These are phyloP conservation scores for Dysidea cf. avara DNA, from an alignment of 37 sponge, comb jelly and placozoan species.

Conservation along the genomic window DNA sequence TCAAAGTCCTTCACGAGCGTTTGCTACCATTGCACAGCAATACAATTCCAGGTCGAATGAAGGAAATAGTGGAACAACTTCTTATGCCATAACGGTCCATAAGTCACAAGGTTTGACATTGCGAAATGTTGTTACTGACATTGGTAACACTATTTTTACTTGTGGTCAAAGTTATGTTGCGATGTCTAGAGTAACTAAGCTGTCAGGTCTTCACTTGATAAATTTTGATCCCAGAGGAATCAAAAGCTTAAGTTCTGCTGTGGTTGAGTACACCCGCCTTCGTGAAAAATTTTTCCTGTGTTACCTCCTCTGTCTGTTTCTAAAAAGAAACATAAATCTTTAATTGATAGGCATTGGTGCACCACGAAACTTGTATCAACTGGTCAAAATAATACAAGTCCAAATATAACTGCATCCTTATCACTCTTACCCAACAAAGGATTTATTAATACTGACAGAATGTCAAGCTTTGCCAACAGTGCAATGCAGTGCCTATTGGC, in stretches of 20 bases:
- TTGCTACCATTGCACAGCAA: too few species aligned
- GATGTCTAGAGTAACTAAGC: constrained; percentile 39
- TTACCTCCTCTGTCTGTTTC: neutral
- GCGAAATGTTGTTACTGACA: constrained; percentile 60
- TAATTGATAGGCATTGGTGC: too few species aligned
- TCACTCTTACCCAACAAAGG: too few species aligned
- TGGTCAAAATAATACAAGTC: too few species aligned
- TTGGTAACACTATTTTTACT: constrained; percentile 42
- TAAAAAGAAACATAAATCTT: too few species aligned
- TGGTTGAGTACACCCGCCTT: constrained; percentile 32
- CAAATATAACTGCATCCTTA: too few species aligned
- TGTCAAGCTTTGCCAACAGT: too few species aligned
- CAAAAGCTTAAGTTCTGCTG: constrained; percentile 5
- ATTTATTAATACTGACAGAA: too few species aligned
- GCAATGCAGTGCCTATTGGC: too few species aligned
- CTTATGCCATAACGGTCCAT: constrained; percentile 26
- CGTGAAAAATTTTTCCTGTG: neutral
- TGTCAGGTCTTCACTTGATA: constrained; percentile 27
- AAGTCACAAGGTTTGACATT: constrained; percentile 61
- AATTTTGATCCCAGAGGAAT: constrained; percentile 26
- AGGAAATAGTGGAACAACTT: too few species aligned
- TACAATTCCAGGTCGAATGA: too few species aligned
- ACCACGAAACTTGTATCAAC: too few species aligned
- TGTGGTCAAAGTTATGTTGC: constrained; percentile 66
- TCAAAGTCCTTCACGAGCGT: neutral